A percentile compares a stretch with the other conserved stretches of the same genome.
Evolutionary conservation across 1,140 invertebrate species (phyloP).

Genomic region (Lepidotrigona ventralis): DNA sequence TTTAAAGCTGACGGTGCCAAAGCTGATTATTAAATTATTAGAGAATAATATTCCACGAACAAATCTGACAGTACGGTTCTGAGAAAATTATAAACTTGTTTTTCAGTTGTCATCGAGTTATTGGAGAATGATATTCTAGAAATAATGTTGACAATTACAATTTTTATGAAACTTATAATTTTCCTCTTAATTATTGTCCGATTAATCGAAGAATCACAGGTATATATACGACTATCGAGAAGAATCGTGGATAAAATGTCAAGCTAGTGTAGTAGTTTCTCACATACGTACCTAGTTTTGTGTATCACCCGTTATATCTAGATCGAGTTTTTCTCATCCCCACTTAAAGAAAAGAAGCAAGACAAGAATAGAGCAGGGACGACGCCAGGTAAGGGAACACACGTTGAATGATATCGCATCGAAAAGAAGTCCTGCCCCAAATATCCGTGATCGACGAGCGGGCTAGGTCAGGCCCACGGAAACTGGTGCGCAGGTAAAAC

Average conservation of each 20-base stretch:
- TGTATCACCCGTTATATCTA: slow-evolving; percentile 58
- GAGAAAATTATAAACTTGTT: no score
- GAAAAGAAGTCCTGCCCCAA: slow-evolving; percentile 63
- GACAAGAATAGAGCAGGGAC: slow-evolving; percentile 32
- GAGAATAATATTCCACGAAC: no score
- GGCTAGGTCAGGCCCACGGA: slow-evolving; percentile 56
- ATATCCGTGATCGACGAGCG: slow-evolving; percentile 67
- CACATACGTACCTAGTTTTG: background rate
- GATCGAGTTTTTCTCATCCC: slow-evolving; percentile 59
- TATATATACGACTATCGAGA: background rate
- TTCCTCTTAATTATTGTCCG: no score
- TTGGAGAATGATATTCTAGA: background rate
- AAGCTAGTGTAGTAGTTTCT: background rate
- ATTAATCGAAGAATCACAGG: background rate
- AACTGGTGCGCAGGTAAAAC: slow-evolving; percentile 67
- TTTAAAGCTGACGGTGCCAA: no score
- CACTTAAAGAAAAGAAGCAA: slow-evolving; percentile 23
- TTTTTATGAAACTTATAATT: background rate
- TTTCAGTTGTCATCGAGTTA: no score
- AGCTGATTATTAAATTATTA: no score
- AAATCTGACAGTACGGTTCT: no score
- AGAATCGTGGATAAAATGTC: background rate
- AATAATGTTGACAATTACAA: background rate
- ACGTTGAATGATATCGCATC: slow-evolving; percentile 71
- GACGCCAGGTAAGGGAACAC: slow-evolving; percentile 70